phyloP scores from a whole-genome alignment of 2,888 invertebrate genomes.

The Lomographa bimaculata region DNA sequence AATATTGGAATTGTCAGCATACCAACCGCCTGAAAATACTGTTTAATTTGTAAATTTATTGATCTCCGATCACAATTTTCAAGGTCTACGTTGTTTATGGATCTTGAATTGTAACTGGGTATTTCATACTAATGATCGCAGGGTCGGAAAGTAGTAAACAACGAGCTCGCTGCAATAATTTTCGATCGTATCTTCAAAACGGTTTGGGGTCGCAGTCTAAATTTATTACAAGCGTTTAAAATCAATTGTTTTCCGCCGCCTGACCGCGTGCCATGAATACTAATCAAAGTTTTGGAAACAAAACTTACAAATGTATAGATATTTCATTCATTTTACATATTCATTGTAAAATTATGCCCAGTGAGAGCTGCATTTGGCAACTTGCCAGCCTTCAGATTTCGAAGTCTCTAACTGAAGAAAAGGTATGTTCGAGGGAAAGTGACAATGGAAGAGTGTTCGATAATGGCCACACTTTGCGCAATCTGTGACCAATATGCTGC shows the following conservation, averaged over 20 bases:
- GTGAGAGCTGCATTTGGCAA: conserved; percentile 52
- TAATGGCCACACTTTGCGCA: conserved; percentile 31
- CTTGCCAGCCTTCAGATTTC: conserved; percentile 49
- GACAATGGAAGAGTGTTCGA: conserved; percentile 48
- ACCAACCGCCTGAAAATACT: too few relatives aligned
- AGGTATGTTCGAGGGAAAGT: conserved; percentile 43
- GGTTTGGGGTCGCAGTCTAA: neutral
- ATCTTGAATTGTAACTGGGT: neutral
- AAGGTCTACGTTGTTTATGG: conserved; percentile 27
- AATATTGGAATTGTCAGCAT: too few relatives aligned
- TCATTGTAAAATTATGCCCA: conserved; percentile 23
- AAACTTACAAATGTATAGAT: conserved; percentile 8
- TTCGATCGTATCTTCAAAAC: neutral
- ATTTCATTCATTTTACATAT: conserved; percentile 30
- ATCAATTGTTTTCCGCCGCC: neutral
- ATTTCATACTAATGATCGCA: neutral
- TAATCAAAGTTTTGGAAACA: conserved; percentile 9
- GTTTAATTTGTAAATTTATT: conserved; percentile 28
- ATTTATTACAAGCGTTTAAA: neutral
- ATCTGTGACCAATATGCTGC: neutral
- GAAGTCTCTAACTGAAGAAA: conserved; percentile 50
- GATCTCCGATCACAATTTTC: conserved; percentile 31
- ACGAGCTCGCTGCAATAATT: neutral
- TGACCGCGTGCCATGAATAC: too few relatives aligned
- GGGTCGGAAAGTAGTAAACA: neutral